Evolutionary conservation across 2,797 vertebrate genomes (phyloP), one percentile per base, ranked within the genome.

Genomic region (Chiroxiphia lanceolata): DNA sequence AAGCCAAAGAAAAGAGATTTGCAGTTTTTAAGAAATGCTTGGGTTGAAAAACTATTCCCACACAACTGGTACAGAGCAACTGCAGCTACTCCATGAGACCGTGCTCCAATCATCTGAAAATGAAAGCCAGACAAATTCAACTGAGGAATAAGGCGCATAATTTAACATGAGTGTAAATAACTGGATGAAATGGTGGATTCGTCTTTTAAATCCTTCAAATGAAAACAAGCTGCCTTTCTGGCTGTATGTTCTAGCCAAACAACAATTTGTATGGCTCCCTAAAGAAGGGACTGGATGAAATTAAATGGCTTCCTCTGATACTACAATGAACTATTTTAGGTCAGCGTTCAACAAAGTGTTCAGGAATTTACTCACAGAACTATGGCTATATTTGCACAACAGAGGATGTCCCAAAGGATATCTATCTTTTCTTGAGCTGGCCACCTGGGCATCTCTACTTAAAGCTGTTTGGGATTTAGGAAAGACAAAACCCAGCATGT

Each of bases 201-300:
- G 75, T 83, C 75, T 76, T 78, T 93, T 86, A 81, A 68, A 90
- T 61, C 44, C 47, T 84, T 63, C 59, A 94, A 45, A 93, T 90
- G 57, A 92, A 88, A 94, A 90, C 76, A 94, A 92, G 80, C 89
- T 93, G 87, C 50, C 65, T 69, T 88, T 89, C 87, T 93, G 76
- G 38, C 22, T 94, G 72, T 78, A 47, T 26, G 22, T 40, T 87
- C 59, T 72, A 90, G 54, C 11, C 51, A 91, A 93, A 81, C 20
- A 79, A 33, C 74, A 70, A 81, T 75, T 53, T 56, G 20, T 70
- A 65, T 9, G 26, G 26, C 57, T 93, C 47, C n/a, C 6, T 81
- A 70, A 81, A 87, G 60, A 84, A 94, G 50, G 33, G 56, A 88
- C 59, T 93, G 76, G 63, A 87, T 94, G 67, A 95, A 95, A 96